Evolutionary conservation across 2,113 vertebrate species (phyloP).

Genomic region (Grammomys dolichurus): DNA sequence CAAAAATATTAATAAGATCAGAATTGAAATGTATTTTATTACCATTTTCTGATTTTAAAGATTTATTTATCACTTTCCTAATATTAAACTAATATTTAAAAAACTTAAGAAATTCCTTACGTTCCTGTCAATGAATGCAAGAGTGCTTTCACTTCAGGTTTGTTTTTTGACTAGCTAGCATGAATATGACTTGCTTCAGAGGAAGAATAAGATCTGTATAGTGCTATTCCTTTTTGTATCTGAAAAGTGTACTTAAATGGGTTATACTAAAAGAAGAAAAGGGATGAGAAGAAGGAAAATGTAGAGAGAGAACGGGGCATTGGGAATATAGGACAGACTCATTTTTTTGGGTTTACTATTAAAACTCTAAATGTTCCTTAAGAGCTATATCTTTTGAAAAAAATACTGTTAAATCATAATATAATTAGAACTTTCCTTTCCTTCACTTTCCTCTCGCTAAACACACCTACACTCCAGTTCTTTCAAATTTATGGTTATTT

Average conservation of each 20-base stretch:
- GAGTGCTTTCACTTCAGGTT: neutral
- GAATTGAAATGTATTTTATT: neutral
- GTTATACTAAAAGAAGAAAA: neutral
- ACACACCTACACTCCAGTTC: neutral
- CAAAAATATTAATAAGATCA: neutral
- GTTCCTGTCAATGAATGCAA: neutral
- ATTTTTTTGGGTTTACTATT: neutral
- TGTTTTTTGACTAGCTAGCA: neutral
- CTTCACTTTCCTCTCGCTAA: neutral
- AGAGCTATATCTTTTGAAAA: neutral
- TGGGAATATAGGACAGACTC: neutral
- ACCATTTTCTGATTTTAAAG: neutral
- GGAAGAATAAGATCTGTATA: neutral
- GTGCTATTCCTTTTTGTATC: neutral
- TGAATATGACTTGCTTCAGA: neutral
- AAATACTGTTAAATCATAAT: neutral
- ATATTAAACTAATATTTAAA: neutral
- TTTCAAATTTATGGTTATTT: neutral
- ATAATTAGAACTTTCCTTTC: no score
- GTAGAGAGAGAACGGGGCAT: neutral
- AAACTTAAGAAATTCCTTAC: neutral
- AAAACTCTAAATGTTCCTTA: neutral
- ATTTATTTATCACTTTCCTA: neutral
- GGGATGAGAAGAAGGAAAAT: no score
- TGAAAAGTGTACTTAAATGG: neutral